Evolutionary conservation across 2,888 invertebrate genomes (phyloP), one percentile per base, ranked within the genome.

Genomic region (Meiosimyza platycephala): DNA sequence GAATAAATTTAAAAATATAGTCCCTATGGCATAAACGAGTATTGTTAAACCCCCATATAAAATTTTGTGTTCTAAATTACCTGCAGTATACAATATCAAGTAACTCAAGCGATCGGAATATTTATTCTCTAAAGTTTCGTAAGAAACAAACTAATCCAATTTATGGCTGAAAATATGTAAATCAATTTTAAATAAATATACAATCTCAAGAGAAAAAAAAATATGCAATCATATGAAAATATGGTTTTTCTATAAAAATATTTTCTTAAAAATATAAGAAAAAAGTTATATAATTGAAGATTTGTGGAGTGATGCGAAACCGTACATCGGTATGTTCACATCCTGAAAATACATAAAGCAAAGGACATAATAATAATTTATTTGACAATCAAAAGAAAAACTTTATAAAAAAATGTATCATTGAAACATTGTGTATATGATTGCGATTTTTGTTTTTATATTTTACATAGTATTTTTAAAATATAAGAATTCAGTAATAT

Each of bases 341-440:
- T 72, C 60, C 72, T 72, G 72, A 66, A 72, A 72, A 66, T 72
- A 70, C 52, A 70, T 52, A 65, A 50, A 67, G 54, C 54, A 66
- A 52, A 59, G 33, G 48, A 40, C 40, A 48, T 47, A 16, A 62
- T 16, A 28, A 28, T 40, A 40, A 40, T 40, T 40, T 40, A 40
- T 40, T 40, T 40, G 40, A 55, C 55, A 55, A 28, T 59, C 48
- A 59, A 22, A 57, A 50, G 18, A 69, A 15, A 69, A n/a, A 62
- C 15, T 59, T 54, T 64, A 28, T 55, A 63, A 70, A 15, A 57
- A 52, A 54, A 52, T 6, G 55, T 16, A 12, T 54, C 18, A 15
- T 4, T 22, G 13, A 60, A 51, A 28, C 11, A 11, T 18, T 18
- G 16, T 12, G 60, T 55, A 40, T 64, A 59, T 63, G 54, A 63